Conservation (phyloP, 2,888 invertebrate genomes). For the Lacanobia oleracea region DNA sequence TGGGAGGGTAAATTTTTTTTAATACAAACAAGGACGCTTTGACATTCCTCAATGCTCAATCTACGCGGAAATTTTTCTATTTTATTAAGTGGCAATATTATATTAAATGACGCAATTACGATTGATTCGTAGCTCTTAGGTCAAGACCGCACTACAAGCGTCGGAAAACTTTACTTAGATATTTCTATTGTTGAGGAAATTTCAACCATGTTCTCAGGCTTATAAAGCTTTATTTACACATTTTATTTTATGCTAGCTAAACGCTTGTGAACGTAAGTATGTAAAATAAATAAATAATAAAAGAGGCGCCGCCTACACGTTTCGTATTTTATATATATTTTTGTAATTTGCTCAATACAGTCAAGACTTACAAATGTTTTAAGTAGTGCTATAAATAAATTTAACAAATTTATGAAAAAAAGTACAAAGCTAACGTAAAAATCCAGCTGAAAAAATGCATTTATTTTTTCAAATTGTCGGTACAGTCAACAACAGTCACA, state of each 20-base stretch:
- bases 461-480: not conserved
- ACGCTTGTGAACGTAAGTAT: slow-evolving; percentile 66
- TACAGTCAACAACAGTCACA: not conserved
- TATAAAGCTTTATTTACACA: slow-evolving; percentile 57
- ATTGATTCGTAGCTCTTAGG: slow-evolving; percentile 74
- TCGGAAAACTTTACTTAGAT: slow-evolving; percentile 68
- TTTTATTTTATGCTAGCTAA: slow-evolving; percentile 51
- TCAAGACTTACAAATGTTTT: slow-evolving; percentile 51
- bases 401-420: slow-evolving; percentile 17
- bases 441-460: not conserved
- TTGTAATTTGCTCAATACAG: slow-evolving; percentile 59
- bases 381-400: slow-evolving; percentile 45
- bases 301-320: slow-evolving; percentile 65
- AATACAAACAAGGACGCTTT: too few relatives aligned
- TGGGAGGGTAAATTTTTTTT: too few relatives aligned
- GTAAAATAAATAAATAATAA: slow-evolving; percentile 71
- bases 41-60: slow-evolving; percentile 22
- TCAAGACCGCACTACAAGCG: slow-evolving; percentile 71
- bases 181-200: slow-evolving; percentile 50
- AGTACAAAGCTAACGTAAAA: not conserved
- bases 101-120: slow-evolving; percentile 62
- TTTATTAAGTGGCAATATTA: slow-evolving; percentile 37
- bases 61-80: slow-evolving; percentile 35
- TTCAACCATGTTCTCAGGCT: slow-evolving; percentile 58
- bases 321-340: slow-evolving; percentile 61